Evolutionary conservation across 2,888 invertebrate species (phyloP), one percentile per base, ranked within the genome.

Genomic region (Limnephilus marmoratus): DNA sequence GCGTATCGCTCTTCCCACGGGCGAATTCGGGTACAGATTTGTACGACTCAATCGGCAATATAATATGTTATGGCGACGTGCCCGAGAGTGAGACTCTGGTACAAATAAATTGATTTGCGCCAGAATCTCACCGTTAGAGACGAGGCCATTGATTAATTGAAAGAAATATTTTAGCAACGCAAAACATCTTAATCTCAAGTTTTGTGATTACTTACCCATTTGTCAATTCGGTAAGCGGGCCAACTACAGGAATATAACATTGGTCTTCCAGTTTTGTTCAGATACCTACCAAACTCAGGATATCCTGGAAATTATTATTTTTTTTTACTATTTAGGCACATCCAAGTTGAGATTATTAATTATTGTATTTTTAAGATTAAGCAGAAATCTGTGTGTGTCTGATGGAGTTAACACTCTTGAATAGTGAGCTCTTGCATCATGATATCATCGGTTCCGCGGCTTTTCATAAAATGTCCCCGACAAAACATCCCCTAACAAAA

Each of bases 241-340:
- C 98, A 98, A 94, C 97, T 97, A 95, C 98, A 98, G 0, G 98
- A 97, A 94, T 97, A 98, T 2, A 98, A 96, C 95, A 98, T 98
- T 3, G 97, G 97, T 88, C 98, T 96, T 34, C 97, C 97, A n/a
- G 98, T 98, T 94, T 95, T 95, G 95, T 98, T 98, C 45, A 98
- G 95, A 90, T 96, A 96, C 88, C 95, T 95, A 86, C 97, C 97
- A 96, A 98, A 98, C 94, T 96, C 96, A 3, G 97, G 97, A 95
- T 98, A 98, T 1, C 98, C 98, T 96, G 31, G 12, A 68, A 68
- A 68, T 68, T 68, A 24, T 68, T 68, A 68, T 68, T 7, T 68
- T 24, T 24, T 68, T 5, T 68, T 68, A 68, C 5, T 9, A 68
- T n/a, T 68, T 68, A 53, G 0, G 18, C 53, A 53, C 5, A 24